Evolutionary conservation across 1,140 invertebrate genomes (phyloP), one percentile per base, ranked within the genome.

Genomic region (Tigriopus japonicus): DNA sequence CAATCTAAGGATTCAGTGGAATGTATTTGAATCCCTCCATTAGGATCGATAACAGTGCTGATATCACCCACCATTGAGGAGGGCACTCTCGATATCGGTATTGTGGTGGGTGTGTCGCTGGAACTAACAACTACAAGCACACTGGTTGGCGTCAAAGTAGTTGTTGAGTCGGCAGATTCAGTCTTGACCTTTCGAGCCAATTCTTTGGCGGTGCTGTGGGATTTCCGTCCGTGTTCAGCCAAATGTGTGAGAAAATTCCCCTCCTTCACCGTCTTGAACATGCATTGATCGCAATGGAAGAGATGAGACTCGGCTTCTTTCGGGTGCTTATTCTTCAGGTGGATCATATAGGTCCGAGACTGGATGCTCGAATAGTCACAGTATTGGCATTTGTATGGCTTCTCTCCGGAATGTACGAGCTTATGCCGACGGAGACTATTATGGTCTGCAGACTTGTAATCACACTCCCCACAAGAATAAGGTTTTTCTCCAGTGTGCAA

Each of bases 401-500:
- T 80, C 42, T 81, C 77, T 43, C 84, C 84, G 10, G 81, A 80
- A 66, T 89, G 86, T 62, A 79, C 72, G 71, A 83, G 81, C 62
- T 81, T 79, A 70, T 90, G 87, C 1, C 85, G 76, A 35, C 85
- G 72, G 52, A 89, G 73, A 1, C 85, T 82, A 68, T 88, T 89
- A 69, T 87, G 85, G 68, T 89, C 85, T 1, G 80, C 77, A 5
- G 84, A 81, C 2, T 76, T 72, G 70, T 87, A 91, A 10, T 75
- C 72, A 71, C 89, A 92, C 41, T 76, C 70, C 40, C 81, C 76
- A 68, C 89, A 93, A 17, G 77, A 73, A 69, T 87, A 91, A 0
- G 86, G 86, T 67, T 87, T 88, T 64, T 84, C 82, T 66, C 81
- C 81, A 1, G 82, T 84, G 63, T 85, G 83, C 49, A 78, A 81